Base-by-base conservation (phyloP, 1,140 invertebrate genomes). In the Samia ricini region DNA sequence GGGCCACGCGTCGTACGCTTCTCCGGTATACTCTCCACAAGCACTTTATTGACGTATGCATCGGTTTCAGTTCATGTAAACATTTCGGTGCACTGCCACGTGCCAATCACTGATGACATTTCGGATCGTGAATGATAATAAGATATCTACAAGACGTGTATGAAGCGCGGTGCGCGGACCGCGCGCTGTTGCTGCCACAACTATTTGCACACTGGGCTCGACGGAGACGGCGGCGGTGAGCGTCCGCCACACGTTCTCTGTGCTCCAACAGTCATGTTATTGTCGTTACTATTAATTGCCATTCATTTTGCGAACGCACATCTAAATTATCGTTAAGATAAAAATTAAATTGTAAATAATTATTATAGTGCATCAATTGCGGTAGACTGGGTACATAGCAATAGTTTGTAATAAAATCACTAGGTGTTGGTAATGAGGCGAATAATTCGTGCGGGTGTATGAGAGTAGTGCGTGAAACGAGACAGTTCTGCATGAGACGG, bases 401-500 rank as follows among this genome's bases (percentile, higher is more conserved):
- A 42, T 42, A 15, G 4, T 3, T 15, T 42, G 3, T 42, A 42
- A 42, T 42, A 12, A 15, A 12, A 42, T 42, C 33, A 42, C 10
- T 42, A 12, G 33, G n/a, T 42, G 33, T 42, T 42, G 8, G 12
- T 42, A 42, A 42, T 42, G 33, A 1, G 4, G 15, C 15, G 33
- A 42, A 4, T 15, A 42, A 42, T 42, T 15, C 33, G 15, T 42
- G 33, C 33, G 33, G 15, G 15, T 79, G 26, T 55, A 48, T 49
- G 10, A 19, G 54, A 24, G 18, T 22, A 49, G 8, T 77, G 73
- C 69, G 69, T 72, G 69, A 60, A 64, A 69, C 65, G 63, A 56
- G 70, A 72, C 68, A 63, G 66, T 69, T 66, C 62, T 68, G 72
- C 79, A 80, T 85, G 85, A 86, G 84, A 79, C 83, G 81, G 75